Evolutionary conservation across 2,113 vertebrate genomes (phyloP), one percentile per base, ranked within the genome.

Genomic region (Hymenochirus boettgeri): DNA sequence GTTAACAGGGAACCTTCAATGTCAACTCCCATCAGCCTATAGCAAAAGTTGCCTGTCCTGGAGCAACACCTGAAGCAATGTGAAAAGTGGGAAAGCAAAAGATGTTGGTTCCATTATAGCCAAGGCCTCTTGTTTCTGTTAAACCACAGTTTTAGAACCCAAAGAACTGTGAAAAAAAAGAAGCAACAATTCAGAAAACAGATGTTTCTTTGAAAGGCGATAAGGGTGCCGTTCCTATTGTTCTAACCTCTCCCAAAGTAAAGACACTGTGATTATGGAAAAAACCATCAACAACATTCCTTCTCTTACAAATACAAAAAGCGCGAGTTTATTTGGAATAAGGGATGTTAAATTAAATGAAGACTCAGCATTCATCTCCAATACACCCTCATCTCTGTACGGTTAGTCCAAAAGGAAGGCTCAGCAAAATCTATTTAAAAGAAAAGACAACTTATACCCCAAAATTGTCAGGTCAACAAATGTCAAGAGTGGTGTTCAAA

Each of bases 121-220:
- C 17, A 67, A 23, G 19, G 19, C 19, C 39, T 4, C 29, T 7
- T 60, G 73, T 1, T 11, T 61, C 17, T 85, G 87, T 39, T 76
- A 71, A 24, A 70, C 84, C 23, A 21, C 12, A 7, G 31, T 64
- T 26, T 64, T 80, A 21, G 78, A 82, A 62, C 87, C 78, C 50
- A 67, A 4, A 75, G 72, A 11, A 64, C 66, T 19, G n/a, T n/a
- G n/a, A 66, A 74, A 76, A 74, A 54, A 87, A 80, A 73, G 87
- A 90, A 31, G 45, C 70, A 5, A 3, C 10, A 55, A 1, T 17
- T 42, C 78, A 70, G 0, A 12, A 71, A 9, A 59, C 64, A 1
- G 0, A 35, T 0, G 23, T 59, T 31, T 75, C 71, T 5, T 3
- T 13, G 37, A 78, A 73, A 66, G 84, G 82, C 0, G 76, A 53